These are phyloP conservation scores for Trichacis sp. DNA, from an alignment of 2,888 invertebrate genomes.

Conservation along the genomic window DNA sequence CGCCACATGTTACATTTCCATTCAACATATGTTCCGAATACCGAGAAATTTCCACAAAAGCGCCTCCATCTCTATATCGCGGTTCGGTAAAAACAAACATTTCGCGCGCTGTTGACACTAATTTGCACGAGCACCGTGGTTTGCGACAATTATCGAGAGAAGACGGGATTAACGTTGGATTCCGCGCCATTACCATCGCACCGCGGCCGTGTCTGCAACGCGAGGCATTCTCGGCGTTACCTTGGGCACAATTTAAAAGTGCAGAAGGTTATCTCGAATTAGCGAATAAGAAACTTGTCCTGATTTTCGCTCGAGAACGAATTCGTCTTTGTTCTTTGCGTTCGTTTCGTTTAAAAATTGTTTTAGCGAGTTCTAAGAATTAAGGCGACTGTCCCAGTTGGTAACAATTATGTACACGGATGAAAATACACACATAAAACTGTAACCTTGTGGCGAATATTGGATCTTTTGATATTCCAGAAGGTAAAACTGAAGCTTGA, in stretches of 20 bases:
- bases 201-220: no score
- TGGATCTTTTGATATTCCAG: no score
- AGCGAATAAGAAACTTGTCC: constrained; percentile 35
- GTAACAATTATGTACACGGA: no score
- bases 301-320: constrained; percentile 23
- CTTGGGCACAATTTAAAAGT: constrained; percentile 33
- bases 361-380: no score
- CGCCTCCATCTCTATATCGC: not conserved
- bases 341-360: no score
- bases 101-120: not conserved
- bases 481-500: no score
- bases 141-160: not conserved
- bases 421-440: no score
- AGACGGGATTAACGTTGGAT: constrained; percentile 2
- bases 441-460: no score
- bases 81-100: not conserved
- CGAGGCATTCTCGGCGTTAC: constrained; percentile 15
- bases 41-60: no score
- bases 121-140: not conserved
- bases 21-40: no score
- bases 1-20: no score
- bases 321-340: constrained; percentile 1
- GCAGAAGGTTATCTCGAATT: constrained; percentile 31
- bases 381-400: no score
- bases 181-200: not conserved